Evolutionary conservation across 2,113 vertebrate genomes (phyloP), one percentile per base, ranked within the genome.

Genomic region (Brachionichthys hirsutus): DNA sequence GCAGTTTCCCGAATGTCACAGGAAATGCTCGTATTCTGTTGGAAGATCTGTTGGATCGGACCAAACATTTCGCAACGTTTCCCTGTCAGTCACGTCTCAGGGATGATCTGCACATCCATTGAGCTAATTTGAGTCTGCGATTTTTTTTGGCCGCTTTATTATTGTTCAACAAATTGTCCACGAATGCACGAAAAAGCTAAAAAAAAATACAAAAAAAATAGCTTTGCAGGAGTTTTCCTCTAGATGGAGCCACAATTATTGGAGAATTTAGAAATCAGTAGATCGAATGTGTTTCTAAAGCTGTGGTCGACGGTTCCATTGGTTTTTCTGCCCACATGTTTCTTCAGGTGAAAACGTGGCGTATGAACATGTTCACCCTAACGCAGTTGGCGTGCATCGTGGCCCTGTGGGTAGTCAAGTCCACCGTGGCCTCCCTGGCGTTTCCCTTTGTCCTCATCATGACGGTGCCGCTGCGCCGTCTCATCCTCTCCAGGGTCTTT

Each of bases 381-480:
- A 94, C 95, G 78, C 97, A 99, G 86, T 83, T 99, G 89, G 75
- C 86, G 54, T 98, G 97, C 87, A 97, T 98, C 2, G 91, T 93
- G 11, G 84, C 97, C 45, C 92, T 99, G 60, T 98, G 96, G 97
- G 94, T 94, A 62, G 94, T 99, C 74, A 98, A 98, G 85, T 98
- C 97, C 22, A 97, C 97, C 0, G 92, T 85, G 19, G 95, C 92
- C 16, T 98, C 97, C 0, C 83, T 99, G 71, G 97, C 97, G 18
- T 99, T 99, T 73, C 97, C 97, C 73, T 99, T 99, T 35, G 88
- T 99, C 87, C 92, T 99, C 79, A 95, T 99, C 90, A 93, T 99
- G 91, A 99, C 97, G 0, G 96, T 99, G 70, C 97, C 97, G 2
- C 88, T 98, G 70, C 92, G 97, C 50, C 93, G 94, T 57, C 92